Base-by-base conservation (phyloP, 2,113 vertebrate genomes). In the Prochilodus magdalenae region DNA sequence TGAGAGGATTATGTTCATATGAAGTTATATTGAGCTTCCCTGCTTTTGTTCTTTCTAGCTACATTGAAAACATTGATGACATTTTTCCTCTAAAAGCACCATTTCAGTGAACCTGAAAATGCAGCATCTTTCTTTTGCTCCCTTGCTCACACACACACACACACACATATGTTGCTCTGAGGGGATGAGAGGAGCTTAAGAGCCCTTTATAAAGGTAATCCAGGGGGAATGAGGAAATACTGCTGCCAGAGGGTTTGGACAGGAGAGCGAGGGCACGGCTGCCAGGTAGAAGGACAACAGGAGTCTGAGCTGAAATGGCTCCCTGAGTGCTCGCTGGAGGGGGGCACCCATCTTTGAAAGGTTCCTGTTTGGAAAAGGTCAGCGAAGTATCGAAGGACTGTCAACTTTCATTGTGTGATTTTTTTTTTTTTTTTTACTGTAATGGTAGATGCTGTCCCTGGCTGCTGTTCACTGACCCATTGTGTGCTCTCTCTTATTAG, bases 311-410 rank as follows among this genome's bases (percentile, higher is more conserved):
- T 71, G 69, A 84, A 80, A 81, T 67, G 55, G 66, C 72, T 84
- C 82, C 76, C 63, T 63, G 79, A 73, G 73, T 76, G 78, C 79
- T 72, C 29, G 66, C 30, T 33, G 27, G 27, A 82, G 18, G 57
- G 73, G 24, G 29, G 73, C 16, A 51, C 71, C 24, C 30, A 83
- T 44, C 65, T 55, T 26, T 33, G 12, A 81, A 84, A 73, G 73
- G 73, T 81, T 70, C 49, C 73, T 84, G 14, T 76, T 73, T 60
- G 36, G 81, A 36, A 91, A 93, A 93, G 91, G 88, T 90, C 91
- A 92, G 0, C 18, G 0, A 7, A 27, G 83, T 12, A 74, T 77
- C 89, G 59, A 47, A 89, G 89, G 90, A 91, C 57, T 75, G 66
- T 81, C 79, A 89, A 84, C 86, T 88, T 91, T 91, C 89, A 89